Evolutionary conservation across 2,113 vertebrate species (phyloP).

Genomic region (Corvus moneduloides): DNA sequence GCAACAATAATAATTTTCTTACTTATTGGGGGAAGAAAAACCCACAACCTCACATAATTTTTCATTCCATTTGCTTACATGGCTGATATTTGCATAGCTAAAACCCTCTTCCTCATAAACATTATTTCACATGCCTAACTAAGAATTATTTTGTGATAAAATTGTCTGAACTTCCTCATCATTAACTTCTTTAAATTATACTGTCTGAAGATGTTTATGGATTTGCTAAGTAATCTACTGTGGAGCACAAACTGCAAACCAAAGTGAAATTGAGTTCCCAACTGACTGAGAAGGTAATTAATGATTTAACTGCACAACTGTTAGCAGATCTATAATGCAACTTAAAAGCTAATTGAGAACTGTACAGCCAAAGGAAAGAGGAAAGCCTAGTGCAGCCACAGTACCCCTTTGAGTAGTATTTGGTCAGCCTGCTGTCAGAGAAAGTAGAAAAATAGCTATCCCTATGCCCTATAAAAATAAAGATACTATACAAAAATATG

Average conservation of each 20-base stretch:
- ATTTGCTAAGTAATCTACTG: constrained; percentile 70
- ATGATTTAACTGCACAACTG: constrained; percentile 73
- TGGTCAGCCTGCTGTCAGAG: constrained; percentile 54
- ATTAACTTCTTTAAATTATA: constrained; percentile 63
- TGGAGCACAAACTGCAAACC: constrained; percentile 68
- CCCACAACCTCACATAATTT: not conserved
- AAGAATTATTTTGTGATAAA: constrained; percentile 65
- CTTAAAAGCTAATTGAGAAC: constrained; percentile 73
- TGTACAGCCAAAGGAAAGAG: constrained; percentile 45
- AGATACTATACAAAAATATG: constrained; percentile 22
- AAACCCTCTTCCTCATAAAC: not conserved
- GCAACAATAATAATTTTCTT: not conserved
- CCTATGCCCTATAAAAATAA: constrained; percentile 3
- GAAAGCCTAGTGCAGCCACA: constrained; percentile 39
- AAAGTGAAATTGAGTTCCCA: constrained; percentile 71
- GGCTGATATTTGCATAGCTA: constrained; percentile 1
- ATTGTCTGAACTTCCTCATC: constrained; percentile 58
- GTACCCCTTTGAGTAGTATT: constrained; percentile 42
- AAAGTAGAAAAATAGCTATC: constrained; percentile 25
- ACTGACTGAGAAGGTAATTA: constrained; percentile 67
- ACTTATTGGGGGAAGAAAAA: not conserved
- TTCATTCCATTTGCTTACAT: not conserved
- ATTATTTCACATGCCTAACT: constrained; percentile 33
- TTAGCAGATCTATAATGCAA: constrained; percentile 68
- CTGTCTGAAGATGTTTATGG: constrained; percentile 64